These are phyloP conservation scores for Drosophila crucigera DNA, from an alignment of 2,888 invertebrate species.

Conservation along the genomic window DNA sequence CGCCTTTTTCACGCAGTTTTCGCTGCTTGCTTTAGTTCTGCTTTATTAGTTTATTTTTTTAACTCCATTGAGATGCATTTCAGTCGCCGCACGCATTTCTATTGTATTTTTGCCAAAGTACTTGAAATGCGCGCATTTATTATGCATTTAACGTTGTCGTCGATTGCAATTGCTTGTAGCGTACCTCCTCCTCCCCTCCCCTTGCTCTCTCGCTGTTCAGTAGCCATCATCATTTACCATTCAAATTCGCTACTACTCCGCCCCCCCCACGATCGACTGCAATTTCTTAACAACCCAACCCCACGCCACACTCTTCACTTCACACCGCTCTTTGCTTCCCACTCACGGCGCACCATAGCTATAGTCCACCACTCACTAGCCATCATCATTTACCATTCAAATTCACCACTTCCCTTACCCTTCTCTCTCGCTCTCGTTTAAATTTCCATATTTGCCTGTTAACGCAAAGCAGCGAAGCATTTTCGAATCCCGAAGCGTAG, in stretches of 20 bases:
- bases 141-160: constrained; percentile 80
- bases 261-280: neutral
- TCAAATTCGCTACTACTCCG: constrained; percentile 16
- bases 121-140: constrained; percentile 70
- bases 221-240: constrained; percentile 27
- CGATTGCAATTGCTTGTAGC: constrained; percentile 46
- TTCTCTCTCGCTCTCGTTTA: constrained; percentile 5
- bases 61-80: constrained; percentile 76
- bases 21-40: constrained; percentile 23
- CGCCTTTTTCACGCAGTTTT: constrained; percentile 32
- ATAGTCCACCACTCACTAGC: constrained; percentile 3
- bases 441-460: constrained; percentile 79
- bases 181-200: neutral
- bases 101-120: constrained; percentile 46
- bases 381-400: constrained; percentile 33
- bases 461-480: constrained; percentile 48
- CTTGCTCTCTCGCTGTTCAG: constrained; percentile 6
- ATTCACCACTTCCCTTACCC: constrained; percentile 25
- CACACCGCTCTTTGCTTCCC: neutral
- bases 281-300: neutral
- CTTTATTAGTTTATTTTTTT: constrained; percentile 38
- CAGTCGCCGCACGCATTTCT: constrained; percentile 71
- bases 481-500: constrained; percentile 56
- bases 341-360: neutral
- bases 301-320: neutral